A percentile compares a stretch with the other conserved stretches of the same genome.
phyloP scores from a whole-genome alignment of 2,888 invertebrate genomes.

The Acanthopleura granulata region DNA sequence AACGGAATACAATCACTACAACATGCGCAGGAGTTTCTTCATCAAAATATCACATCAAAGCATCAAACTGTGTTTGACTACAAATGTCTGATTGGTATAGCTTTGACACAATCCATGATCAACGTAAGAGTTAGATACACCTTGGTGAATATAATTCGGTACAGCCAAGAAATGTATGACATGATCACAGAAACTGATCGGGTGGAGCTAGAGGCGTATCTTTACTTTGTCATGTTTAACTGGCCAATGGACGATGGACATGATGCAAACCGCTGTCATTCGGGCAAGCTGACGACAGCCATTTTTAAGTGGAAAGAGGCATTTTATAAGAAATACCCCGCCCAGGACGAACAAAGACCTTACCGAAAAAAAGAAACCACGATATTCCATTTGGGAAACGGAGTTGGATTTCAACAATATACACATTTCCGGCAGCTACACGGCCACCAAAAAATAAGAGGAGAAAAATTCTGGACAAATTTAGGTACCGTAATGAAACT shows the following conservation, averaged over 20 bases:
- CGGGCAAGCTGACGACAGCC: conserved; percentile 34
- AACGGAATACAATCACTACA: conserved; percentile 19
- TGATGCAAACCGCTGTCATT: conserved; percentile 23
- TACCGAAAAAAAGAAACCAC: conserved; percentile 42
- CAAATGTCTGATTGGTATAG: background rate
- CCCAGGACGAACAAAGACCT: conserved; percentile 31
- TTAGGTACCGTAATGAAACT: conserved; percentile 32
- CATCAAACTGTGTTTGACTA: background rate
- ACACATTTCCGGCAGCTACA: conserved; percentile 34
- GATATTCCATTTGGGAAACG: conserved; percentile 46
- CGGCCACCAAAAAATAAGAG: conserved; percentile 23
- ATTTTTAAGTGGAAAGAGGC: conserved; percentile 39
- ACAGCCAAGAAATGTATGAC: conserved; percentile 32
- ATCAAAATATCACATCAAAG: background rate
- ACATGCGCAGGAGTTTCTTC: background rate
- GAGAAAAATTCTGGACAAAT: conserved; percentile 34
- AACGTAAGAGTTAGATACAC: background rate
- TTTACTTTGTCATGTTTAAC: conserved; percentile 39
- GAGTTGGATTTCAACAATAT: conserved; percentile 32
- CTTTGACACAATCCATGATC: background rate
- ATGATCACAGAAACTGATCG: conserved; percentile 22
- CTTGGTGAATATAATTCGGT: conserved; percentile 25
- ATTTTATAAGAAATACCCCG: conserved; percentile 42
- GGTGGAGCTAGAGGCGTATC: conserved; percentile 34
- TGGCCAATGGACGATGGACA: conserved; percentile 36